Evolutionary conservation across 2,113 vertebrate genomes (phyloP).

Genomic region (Lycaon pictus): DNA sequence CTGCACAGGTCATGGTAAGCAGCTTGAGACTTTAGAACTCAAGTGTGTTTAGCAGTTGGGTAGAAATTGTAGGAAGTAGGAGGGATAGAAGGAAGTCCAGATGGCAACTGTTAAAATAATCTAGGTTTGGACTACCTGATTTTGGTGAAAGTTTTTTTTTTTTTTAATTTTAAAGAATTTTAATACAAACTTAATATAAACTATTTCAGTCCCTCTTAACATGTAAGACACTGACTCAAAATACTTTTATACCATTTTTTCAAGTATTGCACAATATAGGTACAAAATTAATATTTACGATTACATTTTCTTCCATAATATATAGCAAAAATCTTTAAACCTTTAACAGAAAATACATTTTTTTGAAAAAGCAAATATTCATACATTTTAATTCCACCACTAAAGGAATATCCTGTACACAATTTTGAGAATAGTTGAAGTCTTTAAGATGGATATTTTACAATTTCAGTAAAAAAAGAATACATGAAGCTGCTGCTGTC

Average conservation of each 20-base stretch:
- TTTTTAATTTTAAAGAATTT: slow-evolving; percentile 95
- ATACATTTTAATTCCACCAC: slow-evolving; percentile 97
- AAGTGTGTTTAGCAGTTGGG: background rate
- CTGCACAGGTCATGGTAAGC: background rate
- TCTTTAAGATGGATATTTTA: slow-evolving; percentile 96
- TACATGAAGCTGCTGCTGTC: slow-evolving; percentile 99
- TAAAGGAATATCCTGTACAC: slow-evolving; percentile 99
- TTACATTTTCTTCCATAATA: slow-evolving; percentile 99
- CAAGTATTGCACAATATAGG: slow-evolving; percentile 99
- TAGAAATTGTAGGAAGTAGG: background rate
- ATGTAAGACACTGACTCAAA: slow-evolving; percentile 99
- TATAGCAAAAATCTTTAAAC: slow-evolving; percentile 99
- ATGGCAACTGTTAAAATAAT: background rate
- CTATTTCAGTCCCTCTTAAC: slow-evolving; percentile 99
- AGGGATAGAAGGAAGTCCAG: background rate
- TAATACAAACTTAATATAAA: slow-evolving; percentile 99
- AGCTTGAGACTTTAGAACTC: background rate
- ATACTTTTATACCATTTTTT: slow-evolving; percentile 99
- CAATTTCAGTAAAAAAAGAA: slow-evolving; percentile 98
- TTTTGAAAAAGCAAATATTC: slow-evolving; percentile 98
- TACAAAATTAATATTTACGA: slow-evolving; percentile 99
- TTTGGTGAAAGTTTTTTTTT: background rate
- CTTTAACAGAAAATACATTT: slow-evolving; percentile 99
- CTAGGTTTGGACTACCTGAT: background rate
- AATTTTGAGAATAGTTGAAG: slow-evolving; percentile 96